Base-by-base conservation (phyloP, 1,140 invertebrate genomes). In the Tetraneura akinire region DNA sequence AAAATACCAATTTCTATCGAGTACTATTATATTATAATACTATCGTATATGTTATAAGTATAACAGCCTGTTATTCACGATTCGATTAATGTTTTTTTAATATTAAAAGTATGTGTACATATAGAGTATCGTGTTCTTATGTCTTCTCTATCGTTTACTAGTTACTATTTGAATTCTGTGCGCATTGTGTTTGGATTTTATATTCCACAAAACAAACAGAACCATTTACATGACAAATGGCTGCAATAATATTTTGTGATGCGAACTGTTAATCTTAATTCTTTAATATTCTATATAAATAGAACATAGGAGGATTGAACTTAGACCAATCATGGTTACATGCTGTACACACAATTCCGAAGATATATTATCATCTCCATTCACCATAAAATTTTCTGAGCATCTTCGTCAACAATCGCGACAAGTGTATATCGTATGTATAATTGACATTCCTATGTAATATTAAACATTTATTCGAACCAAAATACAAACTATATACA, bases 201-300 rank as follows among this genome's bases (percentile, higher is more conserved):
- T 57, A n/a, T 53, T 26, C 21, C 21, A n/a, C 9, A 5, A 57
- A 21, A 23, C 21, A 13, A 21, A 23, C 21, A 13, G 11, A 57
- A 57, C 53, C 0, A 26, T 47, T n/a, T 9, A 26, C 23, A 60
- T 13, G 16, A 0, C 14, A n/a, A 42, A 66, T 32, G 11, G 14
- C 37, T n/a, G n/a, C n/a, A n/a, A n/a, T n/a, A 66, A 66, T 26
- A 29, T 60, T 66, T 66, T 66, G n/a, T 66, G 32, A 11, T 23
- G 32, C 5, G 4, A 6, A 66, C 18, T 37, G 21, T 18, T 53
- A 53, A 4, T 37, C 32, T 4, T 37, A 37, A n/a, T n/a, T n/a
- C n/a, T n/a, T n/a, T n/a, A n/a, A n/a, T n/a, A n/a, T n/a, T n/a
- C n/a, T n/a, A n/a, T n/a, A n/a, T n/a, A n/a, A n/a, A n/a, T n/a